phyloP scores from a whole-genome alignment of 2,113 vertebrate species.

The Nesospiza acunhae region DNA sequence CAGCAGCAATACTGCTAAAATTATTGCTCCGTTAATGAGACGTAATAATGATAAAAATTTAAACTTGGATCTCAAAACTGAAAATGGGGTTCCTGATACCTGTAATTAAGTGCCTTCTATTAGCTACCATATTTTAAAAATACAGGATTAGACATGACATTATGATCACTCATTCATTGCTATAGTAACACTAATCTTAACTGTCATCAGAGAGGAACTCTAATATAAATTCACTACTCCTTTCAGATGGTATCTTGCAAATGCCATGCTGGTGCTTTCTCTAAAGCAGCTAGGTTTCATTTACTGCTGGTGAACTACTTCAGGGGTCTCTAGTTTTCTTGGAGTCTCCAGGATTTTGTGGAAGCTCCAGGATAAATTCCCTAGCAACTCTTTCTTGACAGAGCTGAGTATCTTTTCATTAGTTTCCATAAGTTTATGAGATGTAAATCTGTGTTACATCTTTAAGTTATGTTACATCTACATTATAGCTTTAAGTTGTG shows the following conservation, averaged over 20 bases:
- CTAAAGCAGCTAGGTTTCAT: background rate
- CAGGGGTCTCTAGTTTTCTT: background rate
- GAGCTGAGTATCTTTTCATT: background rate
- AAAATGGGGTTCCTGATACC: background rate
- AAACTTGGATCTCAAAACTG: background rate
- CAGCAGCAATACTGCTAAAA: background rate
- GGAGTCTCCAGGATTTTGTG: background rate
- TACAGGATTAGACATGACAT: background rate
- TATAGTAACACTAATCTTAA: background rate
- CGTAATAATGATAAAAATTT: background rate
- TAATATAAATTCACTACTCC: background rate
- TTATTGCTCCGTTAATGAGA: background rate
- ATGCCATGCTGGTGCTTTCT: background rate
- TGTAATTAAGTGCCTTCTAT: background rate
- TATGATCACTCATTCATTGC: background rate
- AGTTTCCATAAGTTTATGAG: background rate
- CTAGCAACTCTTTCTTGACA: background rate
- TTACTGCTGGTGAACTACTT: background rate
- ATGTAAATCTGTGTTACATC: background rate
- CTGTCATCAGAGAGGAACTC: background rate
- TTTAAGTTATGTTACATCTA: background rate
- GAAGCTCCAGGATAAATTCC: background rate
- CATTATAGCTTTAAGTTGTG: background rate
- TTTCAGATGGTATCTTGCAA: background rate
- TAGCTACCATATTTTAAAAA: conserved; percentile 2